Percentiles rank a stretch among this genome's conserved stretches.
These are phyloP conservation scores for Aphis craccivora DNA, from an alignment of 1,140 invertebrate genomes.

Conservation along the genomic window DNA sequence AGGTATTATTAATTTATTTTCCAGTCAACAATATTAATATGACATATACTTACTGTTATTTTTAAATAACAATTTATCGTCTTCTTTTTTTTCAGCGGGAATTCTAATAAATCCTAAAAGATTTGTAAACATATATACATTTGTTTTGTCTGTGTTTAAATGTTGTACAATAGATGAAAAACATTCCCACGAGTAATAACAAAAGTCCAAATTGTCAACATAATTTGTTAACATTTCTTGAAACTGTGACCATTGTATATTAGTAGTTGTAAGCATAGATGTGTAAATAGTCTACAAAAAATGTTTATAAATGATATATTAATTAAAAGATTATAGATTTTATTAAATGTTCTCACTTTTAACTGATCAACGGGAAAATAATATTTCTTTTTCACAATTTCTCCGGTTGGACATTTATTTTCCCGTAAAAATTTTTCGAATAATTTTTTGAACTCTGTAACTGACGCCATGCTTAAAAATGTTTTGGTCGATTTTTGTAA, in stretches of 20 bases:
- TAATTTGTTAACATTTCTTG: conserved; percentile 23
- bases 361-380: conserved; percentile 37
- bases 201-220: conserved; percentile 34
- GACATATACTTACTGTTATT: neutral
- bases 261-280: neutral
- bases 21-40: neutral
- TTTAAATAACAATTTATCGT: conserved; percentile 16
- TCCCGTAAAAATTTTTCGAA: neutral
- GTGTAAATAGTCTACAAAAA: conserved; percentile 28
- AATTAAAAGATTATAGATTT: neutral
- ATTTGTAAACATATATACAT: conserved; percentile 39
- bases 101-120: conserved; percentile 21
- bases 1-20: neutral
- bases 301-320: neutral
- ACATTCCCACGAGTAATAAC: conserved; percentile 55
- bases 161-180: conserved; percentile 40
- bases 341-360: neutral
- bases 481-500: neutral
- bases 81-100: conserved; percentile 24
- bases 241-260: conserved; percentile 45
- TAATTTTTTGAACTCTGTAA: conserved; percentile 17
- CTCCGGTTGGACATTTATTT: conserved; percentile 25
- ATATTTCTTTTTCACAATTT: conserved; percentile 47
- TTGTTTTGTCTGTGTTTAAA: conserved; percentile 1
- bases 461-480: neutral